Evolutionary conservation across 2,113 vertebrate species (phyloP).

Genomic region (Stegastes partitus): DNA sequence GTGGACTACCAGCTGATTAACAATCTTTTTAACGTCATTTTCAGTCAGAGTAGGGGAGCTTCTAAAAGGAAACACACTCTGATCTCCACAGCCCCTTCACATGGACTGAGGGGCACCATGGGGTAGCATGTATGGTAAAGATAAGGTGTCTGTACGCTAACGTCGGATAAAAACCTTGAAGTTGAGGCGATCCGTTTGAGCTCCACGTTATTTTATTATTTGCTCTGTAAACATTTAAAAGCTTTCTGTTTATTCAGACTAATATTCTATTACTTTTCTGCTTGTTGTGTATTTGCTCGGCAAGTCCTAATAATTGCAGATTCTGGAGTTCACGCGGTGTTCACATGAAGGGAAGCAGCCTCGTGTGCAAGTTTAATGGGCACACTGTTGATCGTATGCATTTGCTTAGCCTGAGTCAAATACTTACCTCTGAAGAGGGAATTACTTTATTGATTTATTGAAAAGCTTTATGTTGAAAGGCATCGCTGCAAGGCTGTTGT

Average conservation of each 20-base stretch:
- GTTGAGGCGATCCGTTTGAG: not conserved
- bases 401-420: constrained; percentile 3
- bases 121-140: constrained; percentile 15
- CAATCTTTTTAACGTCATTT: constrained; percentile 7
- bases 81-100: constrained; percentile 20
- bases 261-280: not conserved
- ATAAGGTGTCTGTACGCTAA: constrained; percentile 4
- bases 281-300: not conserved
- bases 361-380: constrained; percentile 38
- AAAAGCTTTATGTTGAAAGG: constrained; percentile 60
- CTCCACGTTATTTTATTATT: not conserved
- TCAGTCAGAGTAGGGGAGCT: not conserved
- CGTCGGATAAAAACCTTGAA: not conserved
- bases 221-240: not conserved
- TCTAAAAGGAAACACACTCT: not conserved
- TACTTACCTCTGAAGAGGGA: constrained; percentile 32
- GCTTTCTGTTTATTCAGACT: not conserved
- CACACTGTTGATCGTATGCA: constrained; percentile 27
- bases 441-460: constrained; percentile 74
- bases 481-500: constrained; percentile 33
- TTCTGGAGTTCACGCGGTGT: not conserved
- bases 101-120: constrained; percentile 1
- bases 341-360: not conserved
- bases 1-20: constrained; percentile 15
- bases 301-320: constrained; percentile 16